Evolutionary conservation across 1,140 invertebrate genomes (phyloP).

Genomic region (Bemisia tabaci): DNA sequence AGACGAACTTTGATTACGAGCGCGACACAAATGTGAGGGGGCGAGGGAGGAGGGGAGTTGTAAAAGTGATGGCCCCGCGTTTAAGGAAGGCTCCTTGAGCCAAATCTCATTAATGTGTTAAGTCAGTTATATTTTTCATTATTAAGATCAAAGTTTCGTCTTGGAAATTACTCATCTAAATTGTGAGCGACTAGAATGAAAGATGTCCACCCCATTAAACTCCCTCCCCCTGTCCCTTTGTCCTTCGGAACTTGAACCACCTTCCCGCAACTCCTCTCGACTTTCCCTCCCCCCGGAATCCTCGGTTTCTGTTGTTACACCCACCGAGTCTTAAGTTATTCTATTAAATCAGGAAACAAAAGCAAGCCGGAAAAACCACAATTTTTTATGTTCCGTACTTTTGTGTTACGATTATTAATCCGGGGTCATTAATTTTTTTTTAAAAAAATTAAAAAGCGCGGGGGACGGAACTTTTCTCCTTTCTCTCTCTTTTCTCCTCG

Average conservation of each 20-base stretch:
- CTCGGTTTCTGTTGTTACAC: neutral
- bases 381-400: neutral
- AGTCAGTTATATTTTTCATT: neutral
- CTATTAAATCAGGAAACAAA: neutral
- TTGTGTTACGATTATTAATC: neutral
- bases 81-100: neutral
- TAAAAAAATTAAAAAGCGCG: neutral
- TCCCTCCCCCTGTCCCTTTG: neutral
- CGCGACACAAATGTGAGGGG: neutral
- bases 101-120: neutral
- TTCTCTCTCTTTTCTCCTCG: neutral
- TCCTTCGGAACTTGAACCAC: neutral
- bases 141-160: neutral
- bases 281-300: neutral
- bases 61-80: neutral
- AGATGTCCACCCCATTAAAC: neutral
- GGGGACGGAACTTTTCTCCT: neutral
- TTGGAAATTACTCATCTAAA: neutral
- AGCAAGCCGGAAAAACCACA: neutral
- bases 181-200: neutral
- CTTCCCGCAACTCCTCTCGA: no score
- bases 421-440: neutral
- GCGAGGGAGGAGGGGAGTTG: neutral
- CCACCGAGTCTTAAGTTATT: neutral
- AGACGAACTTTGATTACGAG: neutral